Percentiles rank a stretch among this genome's conserved stretches.
Evolutionary conservation across 2,797 vertebrate species (phyloP).

Genomic region (Propithecus perrieri): DNA sequence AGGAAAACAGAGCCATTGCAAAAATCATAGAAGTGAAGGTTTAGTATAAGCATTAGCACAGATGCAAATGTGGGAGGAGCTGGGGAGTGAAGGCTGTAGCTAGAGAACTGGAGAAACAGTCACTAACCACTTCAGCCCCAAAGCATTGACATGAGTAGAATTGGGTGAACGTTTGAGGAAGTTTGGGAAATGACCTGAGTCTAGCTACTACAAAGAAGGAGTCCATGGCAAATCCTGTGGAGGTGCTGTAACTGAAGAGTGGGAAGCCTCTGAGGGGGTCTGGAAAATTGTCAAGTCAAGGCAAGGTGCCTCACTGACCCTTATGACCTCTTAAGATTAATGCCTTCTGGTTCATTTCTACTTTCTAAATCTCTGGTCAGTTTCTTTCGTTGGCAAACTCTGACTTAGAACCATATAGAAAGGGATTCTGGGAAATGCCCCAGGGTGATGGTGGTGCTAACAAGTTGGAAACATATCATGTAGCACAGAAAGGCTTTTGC

Average conservation of each 20-base stretch:
- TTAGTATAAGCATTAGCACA: not conserved
- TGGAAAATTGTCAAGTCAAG: not conserved
- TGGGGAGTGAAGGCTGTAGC: not conserved
- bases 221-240: slow-evolving; percentile 10
- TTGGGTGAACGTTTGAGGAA: not conserved
- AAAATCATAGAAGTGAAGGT: not conserved
- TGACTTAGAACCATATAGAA: not conserved
- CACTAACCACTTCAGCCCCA: not conserved
- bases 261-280: not conserved
- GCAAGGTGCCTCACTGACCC: not conserved
- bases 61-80: not conserved
- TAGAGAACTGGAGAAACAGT: not conserved
- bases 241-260: slow-evolving; percentile 29
- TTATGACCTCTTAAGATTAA: not conserved
- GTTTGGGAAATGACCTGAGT: not conserved
- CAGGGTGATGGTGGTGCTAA: not conserved
- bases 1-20: not conserved
- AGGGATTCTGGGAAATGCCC: not conserved
- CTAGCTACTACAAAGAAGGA: not conserved
- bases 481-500: not conserved
- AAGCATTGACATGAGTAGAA: not conserved
- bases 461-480: not conserved
- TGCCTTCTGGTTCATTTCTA: not conserved
- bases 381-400: not conserved
- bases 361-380: not conserved